phyloP scores from a whole-genome alignment of 2,113 vertebrate species.

The Corapipo altera region DNA sequence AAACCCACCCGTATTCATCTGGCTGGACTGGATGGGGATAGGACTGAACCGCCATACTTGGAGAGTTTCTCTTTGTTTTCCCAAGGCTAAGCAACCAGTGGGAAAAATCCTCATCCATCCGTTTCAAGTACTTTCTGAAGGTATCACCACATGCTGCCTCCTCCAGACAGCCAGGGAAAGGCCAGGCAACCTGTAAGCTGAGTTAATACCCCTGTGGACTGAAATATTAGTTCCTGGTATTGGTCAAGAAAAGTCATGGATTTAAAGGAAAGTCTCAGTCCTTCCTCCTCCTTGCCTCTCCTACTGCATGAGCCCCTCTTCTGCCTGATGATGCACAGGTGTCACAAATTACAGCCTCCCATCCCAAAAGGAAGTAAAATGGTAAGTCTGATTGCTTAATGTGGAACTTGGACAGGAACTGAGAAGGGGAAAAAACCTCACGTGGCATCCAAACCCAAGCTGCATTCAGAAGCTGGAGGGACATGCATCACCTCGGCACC shows the following conservation, averaged over 20 bases:
- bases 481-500: rapidly evolving
- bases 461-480: neutral
- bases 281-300: neutral
- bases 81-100: neutral
- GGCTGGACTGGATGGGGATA: rapidly evolving
- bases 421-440: neutral
- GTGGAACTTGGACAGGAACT: neutral
- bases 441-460: neutral
- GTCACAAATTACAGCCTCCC: neutral
- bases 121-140: neutral
- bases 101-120: neutral
- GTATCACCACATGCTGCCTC: neutral
- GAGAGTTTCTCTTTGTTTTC: neutral
- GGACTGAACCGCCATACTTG: neutral
- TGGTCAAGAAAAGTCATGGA: neutral
- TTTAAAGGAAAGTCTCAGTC: neutral
- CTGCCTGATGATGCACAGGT: neutral
- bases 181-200: neutral
- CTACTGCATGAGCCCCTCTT: neutral
- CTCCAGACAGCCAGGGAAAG: neutral
- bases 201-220: neutral
- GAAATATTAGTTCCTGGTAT: neutral
- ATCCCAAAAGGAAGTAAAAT: neutral
- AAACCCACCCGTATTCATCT: neutral
- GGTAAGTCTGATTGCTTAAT: rapidly evolving